Percentiles rank a stretch among this genome's conserved stretches.
These are phyloP conservation scores for Caenorhabditis macrosperma DNA, from an alignment of 2,888 invertebrate species.

Conservation along the genomic window DNA sequence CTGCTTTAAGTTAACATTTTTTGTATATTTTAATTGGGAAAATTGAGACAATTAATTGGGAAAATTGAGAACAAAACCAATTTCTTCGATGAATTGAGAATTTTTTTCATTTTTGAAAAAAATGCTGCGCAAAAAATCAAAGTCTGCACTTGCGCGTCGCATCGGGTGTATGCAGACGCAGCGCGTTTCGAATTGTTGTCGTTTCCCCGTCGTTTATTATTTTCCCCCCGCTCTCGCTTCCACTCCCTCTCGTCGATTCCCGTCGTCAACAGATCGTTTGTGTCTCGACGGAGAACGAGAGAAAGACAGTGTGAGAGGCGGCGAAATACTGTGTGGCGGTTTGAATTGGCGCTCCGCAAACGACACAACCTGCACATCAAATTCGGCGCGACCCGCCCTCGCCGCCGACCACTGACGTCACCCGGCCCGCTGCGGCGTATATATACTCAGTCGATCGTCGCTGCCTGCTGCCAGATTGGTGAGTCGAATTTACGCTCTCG, in stretches of 20 bases:
- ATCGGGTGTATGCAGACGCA: too few relatives aligned
- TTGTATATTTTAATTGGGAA: too few relatives aligned
- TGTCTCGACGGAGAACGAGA: slow-evolving; percentile 19
- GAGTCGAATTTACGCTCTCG: slow-evolving; percentile 57
- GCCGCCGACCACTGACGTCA: slow-evolving; percentile 69
- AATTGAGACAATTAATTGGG: too few relatives aligned
- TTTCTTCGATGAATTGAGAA: too few relatives aligned
- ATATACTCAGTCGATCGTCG: slow-evolving; percentile 72
- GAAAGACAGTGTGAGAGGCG: not conserved
- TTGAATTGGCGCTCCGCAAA: slow-evolving; percentile 42
- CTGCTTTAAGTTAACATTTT: too few relatives aligned
- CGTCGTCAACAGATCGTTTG: slow-evolving; percentile 10
- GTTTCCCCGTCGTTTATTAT: too few relatives aligned
- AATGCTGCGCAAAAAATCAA: too few relatives aligned
- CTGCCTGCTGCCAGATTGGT: slow-evolving; percentile 57
- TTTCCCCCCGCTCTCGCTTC: too few relatives aligned
- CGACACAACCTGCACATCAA: slow-evolving; percentile 49
- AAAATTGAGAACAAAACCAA: too few relatives aligned
- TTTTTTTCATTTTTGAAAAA: too few relatives aligned
- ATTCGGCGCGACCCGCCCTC: not conserved
- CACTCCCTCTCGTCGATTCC: not conserved
- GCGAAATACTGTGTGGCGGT: slow-evolving; percentile 20
- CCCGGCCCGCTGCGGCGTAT: slow-evolving; percentile 64
- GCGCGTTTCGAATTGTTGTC: too few relatives aligned
- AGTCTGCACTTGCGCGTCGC: too few relatives aligned